Conservation (phyloP, 2,797 vertebrate genomes). For the Fistularia commersonii region DNA sequence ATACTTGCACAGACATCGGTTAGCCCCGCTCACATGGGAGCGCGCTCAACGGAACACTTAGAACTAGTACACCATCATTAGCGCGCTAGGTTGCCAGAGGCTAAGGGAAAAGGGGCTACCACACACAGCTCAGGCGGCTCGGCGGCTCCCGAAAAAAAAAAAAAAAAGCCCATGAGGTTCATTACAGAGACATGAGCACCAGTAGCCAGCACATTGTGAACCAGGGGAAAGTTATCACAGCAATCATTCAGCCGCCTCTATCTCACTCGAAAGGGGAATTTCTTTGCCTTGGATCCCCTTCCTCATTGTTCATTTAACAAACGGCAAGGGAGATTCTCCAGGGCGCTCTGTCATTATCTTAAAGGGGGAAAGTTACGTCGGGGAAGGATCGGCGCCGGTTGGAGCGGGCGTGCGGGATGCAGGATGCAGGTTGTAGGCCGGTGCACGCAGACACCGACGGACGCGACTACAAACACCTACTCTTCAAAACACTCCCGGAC, state of each 20-base stretch:
- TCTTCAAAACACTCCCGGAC: constrained; percentile 7
- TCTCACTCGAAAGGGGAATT: constrained; percentile 67
- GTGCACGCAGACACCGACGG: constrained; percentile 12
- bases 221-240: constrained; percentile 66
- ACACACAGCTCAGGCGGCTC: constrained; percentile 62
- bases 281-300: constrained; percentile 43
- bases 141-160: constrained; percentile 35
- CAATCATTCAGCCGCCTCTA: constrained; percentile 69
- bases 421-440: constrained; percentile 10
- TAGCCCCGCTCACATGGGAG: constrained; percentile 46
- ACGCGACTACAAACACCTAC: constrained; percentile 13
- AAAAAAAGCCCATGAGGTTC: constrained; percentile 71
- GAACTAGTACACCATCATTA: constrained; percentile 71
- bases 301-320: constrained; percentile 51
- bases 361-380: constrained; percentile 19
- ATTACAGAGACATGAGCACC: constrained; percentile 72
- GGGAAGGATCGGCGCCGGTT: constrained; percentile 11
- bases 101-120: constrained; percentile 62
- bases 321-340: constrained; percentile 42
- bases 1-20: constrained; percentile 6
- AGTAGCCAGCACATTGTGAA: constrained; percentile 65
- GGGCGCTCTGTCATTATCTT: constrained; percentile 47
- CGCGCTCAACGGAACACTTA: constrained; percentile 64
- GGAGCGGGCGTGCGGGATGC: constrained; percentile 10
- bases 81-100: constrained; percentile 65